A percentile compares a stretch with the other conserved stretches of the same genome.
These are phyloP conservation scores for Cerastis leucographa DNA, from an alignment of 2,888 invertebrate genomes.

Conservation along the genomic window DNA sequence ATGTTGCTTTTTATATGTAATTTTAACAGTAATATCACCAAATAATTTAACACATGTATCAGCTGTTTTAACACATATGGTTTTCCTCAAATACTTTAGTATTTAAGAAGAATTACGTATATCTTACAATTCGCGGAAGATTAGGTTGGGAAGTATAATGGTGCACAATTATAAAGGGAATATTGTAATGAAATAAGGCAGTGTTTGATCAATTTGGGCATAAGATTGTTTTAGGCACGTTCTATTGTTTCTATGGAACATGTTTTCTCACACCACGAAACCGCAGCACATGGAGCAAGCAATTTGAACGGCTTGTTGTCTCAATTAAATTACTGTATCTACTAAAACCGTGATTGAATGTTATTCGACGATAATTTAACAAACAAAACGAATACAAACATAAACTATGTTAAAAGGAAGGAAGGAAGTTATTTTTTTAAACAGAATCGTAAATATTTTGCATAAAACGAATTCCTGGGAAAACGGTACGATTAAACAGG, in stretches of 20 bases:
- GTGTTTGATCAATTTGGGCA: constrained; percentile 49
- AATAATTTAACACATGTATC: constrained; percentile 56
- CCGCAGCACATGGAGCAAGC: not conserved
- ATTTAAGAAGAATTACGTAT: constrained; percentile 20
- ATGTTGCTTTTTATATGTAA: constrained; percentile 11
- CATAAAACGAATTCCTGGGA: not conserved
- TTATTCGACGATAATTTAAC: not conserved
- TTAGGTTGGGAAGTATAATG: constrained; percentile 35
- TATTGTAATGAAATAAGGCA: constrained; percentile 33
- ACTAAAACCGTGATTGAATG: constrained; percentile 11
- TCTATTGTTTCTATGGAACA: not conserved
- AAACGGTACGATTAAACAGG: not conserved
- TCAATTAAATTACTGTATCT: constrained; percentile 18
- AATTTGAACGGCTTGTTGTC: constrained; percentile 22
- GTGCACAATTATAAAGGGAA: constrained; percentile 37
- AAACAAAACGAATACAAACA: constrained; percentile 15
- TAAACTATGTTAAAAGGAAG: constrained; percentile 12
- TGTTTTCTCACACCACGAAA: constrained; percentile 22
- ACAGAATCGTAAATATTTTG: constrained; percentile 19
- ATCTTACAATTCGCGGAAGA: constrained; percentile 33
- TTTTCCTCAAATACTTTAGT: constrained; percentile 44
- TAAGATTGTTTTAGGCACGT: constrained; percentile 26
- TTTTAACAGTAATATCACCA: constrained; percentile 44
- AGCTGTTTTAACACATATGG: constrained; percentile 64
- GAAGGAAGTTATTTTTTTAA: constrained; percentile 19